Percentiles rank a stretch among this genome's conserved stretches.
These are phyloP conservation scores for Mactra quadrangularis DNA, from an alignment of 1,140 invertebrate species.

Conservation along the genomic window DNA sequence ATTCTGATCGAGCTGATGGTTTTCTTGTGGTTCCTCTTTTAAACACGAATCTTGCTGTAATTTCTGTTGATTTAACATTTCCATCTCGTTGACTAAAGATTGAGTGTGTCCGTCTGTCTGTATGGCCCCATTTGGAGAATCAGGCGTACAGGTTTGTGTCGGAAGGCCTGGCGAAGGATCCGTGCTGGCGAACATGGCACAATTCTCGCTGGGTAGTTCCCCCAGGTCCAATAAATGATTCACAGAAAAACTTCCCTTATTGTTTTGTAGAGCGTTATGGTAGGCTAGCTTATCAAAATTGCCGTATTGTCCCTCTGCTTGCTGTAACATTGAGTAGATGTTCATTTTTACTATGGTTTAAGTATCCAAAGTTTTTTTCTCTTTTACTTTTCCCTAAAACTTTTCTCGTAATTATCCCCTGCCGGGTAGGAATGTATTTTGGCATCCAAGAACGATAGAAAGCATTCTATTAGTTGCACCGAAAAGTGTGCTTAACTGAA, in stretches of 20 bases:
- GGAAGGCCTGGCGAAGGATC: conserved; percentile 70
- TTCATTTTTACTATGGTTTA: conserved; percentile 53
- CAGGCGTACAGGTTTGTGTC: conserved; percentile 71
- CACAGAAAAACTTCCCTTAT: conserved; percentile 75
- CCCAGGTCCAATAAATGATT: conserved; percentile 76
- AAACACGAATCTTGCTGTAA: conserved; percentile 47
- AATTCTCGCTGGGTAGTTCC: conserved; percentile 73
- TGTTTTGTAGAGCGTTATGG: conserved; percentile 73
- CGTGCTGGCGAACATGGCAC: conserved; percentile 74
- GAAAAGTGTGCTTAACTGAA: background rate
- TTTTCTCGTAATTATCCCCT: conserved; percentile 39
- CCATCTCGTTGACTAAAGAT: conserved; percentile 38
- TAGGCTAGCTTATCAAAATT: conserved; percentile 76
- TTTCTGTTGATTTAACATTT: conserved; percentile 50
- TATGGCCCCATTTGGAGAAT: conserved; percentile 95
- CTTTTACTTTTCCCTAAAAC: conserved; percentile 3
- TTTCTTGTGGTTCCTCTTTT: conserved; percentile 48
- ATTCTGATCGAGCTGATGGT: conserved; percentile 27
- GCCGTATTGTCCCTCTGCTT: conserved; percentile 48
- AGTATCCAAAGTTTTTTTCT: conserved; percentile 5
- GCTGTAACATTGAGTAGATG: conserved; percentile 57
- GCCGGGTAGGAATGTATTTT: conserved; percentile 18
- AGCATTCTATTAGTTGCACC: conserved; percentile 44
- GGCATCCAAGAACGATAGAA: conserved; percentile 35
- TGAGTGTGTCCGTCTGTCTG: conserved; percentile 81